These are phyloP conservation scores for Orientallactaga sibirica DNA, from an alignment of 2,797 vertebrate species.

Conservation along the genomic window DNA sequence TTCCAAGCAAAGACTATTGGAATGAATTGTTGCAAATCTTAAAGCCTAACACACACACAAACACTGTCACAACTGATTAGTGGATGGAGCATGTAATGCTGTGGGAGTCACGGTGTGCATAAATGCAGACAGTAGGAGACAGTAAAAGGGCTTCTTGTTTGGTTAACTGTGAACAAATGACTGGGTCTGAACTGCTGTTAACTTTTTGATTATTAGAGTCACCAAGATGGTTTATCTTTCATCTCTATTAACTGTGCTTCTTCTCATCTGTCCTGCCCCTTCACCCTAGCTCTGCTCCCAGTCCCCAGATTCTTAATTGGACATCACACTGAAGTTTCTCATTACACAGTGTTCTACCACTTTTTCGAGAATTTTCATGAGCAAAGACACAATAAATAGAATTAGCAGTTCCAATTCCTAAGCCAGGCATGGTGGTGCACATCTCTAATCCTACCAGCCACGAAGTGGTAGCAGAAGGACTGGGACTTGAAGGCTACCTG, in stretches of 20 bases:
- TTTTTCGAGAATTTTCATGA: constrained; percentile 40
- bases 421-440: neutral
- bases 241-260: neutral
- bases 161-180: constrained; percentile 27
- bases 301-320: neutral
- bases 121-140: neutral
- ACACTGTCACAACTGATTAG: neutral
- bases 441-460: neutral
- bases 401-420: neutral
- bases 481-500: neutral
- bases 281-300: neutral
- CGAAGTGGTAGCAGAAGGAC: neutral
- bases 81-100: neutral
- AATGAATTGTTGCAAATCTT: constrained; percentile 19
- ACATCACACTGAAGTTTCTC: neutral
- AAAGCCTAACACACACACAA: neutral
- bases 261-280: neutral
- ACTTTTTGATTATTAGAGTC: constrained; percentile 4
- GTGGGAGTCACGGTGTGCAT: neutral
- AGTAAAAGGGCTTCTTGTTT: neutral
- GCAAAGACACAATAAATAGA: neutral
- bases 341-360: neutral
- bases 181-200: neutral
- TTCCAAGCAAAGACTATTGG: neutral
- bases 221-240: neutral